phyloP scores from a whole-genome alignment of 2,113 vertebrate species.

The Abramis brama region DNA sequence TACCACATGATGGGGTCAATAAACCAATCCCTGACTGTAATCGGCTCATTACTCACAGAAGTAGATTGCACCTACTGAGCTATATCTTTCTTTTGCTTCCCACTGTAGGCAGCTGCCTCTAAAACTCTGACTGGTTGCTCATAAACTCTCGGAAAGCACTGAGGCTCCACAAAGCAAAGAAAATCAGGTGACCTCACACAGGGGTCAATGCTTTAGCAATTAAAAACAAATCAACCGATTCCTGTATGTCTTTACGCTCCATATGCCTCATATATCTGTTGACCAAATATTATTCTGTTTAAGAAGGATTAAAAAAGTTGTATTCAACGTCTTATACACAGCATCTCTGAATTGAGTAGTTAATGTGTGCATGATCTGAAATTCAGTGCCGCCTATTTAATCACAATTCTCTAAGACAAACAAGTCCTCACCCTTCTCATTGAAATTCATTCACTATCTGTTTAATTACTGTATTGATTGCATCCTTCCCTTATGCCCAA shows the following conservation, averaged over 20 bases:
- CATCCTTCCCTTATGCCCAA: background rate
- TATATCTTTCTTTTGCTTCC: background rate
- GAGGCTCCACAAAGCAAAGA: constrained; percentile 1
- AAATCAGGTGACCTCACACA: background rate
- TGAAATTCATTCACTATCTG: background rate
- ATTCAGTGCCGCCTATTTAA: constrained; percentile 7
- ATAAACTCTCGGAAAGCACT: background rate
- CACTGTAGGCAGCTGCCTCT: background rate
- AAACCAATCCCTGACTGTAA: constrained; percentile 29
- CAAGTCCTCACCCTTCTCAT: background rate
- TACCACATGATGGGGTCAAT: constrained; percentile 30
- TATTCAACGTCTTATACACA: background rate
- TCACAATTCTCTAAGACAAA: background rate
- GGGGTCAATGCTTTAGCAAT: background rate
- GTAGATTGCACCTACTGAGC: constrained; percentile 13
- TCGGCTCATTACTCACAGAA: constrained; percentile 32
- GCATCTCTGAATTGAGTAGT: background rate
- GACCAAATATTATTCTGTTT: background rate
- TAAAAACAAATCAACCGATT: background rate
- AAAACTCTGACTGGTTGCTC: constrained; percentile 6
- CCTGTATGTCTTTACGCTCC: background rate
- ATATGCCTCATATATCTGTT: background rate
- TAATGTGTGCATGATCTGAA: background rate
- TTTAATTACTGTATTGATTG: constrained; percentile 5
- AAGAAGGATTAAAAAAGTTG: background rate